Conservation (phyloP, 2,888 invertebrate genomes). For the Macaria notata region DNA sequence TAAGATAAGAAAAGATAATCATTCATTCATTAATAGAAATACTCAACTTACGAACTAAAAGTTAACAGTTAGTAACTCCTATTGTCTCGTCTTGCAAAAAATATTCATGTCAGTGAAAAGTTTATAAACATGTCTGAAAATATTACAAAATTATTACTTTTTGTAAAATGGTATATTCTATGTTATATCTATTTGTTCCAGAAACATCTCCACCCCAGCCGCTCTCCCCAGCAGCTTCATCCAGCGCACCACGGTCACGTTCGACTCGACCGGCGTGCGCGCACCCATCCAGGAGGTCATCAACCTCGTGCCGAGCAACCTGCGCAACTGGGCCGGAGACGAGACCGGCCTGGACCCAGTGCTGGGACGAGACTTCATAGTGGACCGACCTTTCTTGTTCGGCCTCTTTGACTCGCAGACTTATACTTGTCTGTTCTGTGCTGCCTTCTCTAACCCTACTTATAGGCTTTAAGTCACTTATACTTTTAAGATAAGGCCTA, state of each 20-base stretch:
- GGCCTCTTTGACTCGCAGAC: slow-evolving; percentile 42
- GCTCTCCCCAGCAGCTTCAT: slow-evolving; percentile 35
- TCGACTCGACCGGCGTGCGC: slow-evolving; percentile 33
- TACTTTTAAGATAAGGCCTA: neutral
- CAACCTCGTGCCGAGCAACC: slow-evolving; percentile 9
- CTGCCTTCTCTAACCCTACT: slow-evolving; percentile 38
- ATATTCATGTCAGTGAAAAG: no score
- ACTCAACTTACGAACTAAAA: no score
- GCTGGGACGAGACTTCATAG: slow-evolving; percentile 39
- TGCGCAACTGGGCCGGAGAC: slow-evolving; percentile 11
- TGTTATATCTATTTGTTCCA: slow-evolving; percentile 12
- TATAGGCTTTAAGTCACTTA: slow-evolving; percentile 6
- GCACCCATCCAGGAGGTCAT: slow-evolving; percentile 22
- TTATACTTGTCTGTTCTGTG: slow-evolving; percentile 36
- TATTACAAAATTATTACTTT: no score
- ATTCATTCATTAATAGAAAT: no score
- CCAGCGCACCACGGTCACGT: slow-evolving; percentile 35
- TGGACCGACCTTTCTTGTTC: slow-evolving; percentile 45
- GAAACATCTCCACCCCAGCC: slow-evolving; percentile 35
- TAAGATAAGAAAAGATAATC: no score
- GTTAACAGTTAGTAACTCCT: no score
- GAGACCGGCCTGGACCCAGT: slow-evolving; percentile 33
- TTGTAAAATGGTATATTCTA: no score
- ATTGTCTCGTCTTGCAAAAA: no score
- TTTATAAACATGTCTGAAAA: no score